Conservation (phyloP, 1,140 invertebrate genomes). For the Piezodorus guildinii region DNA sequence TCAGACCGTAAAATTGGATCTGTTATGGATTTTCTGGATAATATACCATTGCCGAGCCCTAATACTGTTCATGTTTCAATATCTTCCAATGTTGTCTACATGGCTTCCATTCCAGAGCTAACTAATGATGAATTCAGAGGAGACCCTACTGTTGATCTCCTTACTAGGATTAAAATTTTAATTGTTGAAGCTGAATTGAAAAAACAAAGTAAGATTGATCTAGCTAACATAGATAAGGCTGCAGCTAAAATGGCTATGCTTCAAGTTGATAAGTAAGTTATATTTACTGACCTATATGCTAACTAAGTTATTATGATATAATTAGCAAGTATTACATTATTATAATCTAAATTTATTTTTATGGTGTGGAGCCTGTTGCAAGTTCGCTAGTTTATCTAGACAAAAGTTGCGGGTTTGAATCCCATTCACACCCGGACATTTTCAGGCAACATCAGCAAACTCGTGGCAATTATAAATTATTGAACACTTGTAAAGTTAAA, state of each 20-base stretch:
- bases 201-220: slow-evolving; percentile 14
- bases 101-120: slow-evolving; percentile 11
- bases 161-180: slow-evolving; percentile 36
- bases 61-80: slow-evolving; percentile 28
- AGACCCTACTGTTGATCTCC: slow-evolving; percentile 35
- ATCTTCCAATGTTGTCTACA: slow-evolving; percentile 18
- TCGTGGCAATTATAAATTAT: no score
- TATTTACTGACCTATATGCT: no score
- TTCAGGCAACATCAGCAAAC: no score
- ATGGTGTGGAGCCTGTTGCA: no score
- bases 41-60: slow-evolving; percentile 45
- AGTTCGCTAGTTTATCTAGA: no score
- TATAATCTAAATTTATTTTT: no score
- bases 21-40: slow-evolving; percentile 55
- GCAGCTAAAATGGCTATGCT: slow-evolving; percentile 27
- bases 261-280: slow-evolving; percentile 30
- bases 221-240: slow-evolving; percentile 16
- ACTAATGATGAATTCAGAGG: slow-evolving; percentile 19
- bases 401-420: no score
- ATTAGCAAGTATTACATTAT: no score
- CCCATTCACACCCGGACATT: no score
- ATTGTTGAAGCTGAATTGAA: slow-evolving; percentile 34
- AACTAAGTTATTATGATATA: no score
- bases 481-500: no score
- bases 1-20: slow-evolving; percentile 58